These are phyloP conservation scores for Smithornis capensis DNA, from an alignment of 2,113 vertebrate genomes.

Conservation along the genomic window DNA sequence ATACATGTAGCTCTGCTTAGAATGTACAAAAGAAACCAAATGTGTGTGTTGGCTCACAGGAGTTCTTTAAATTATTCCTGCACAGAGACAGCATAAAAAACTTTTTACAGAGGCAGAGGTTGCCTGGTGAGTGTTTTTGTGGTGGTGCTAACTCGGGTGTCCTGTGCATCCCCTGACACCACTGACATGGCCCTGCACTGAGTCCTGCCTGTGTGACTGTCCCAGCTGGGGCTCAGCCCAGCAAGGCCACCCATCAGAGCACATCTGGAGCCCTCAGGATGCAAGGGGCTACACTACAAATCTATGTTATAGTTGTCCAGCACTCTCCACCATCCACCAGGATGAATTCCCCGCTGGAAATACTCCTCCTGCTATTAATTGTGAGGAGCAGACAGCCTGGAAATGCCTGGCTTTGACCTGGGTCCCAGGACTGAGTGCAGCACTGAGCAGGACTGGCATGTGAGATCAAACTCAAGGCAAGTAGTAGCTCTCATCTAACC, in stretches of 20 bases:
- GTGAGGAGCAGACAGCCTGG: neutral
- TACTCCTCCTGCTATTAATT: neutral
- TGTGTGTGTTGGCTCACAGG: neutral
- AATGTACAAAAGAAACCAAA: neutral
- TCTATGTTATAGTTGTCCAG: neutral
- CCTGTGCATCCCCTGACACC: neutral
- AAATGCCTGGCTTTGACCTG: accelerated
- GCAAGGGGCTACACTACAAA: neutral
- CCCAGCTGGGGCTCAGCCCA: accelerated
- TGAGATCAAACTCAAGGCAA: neutral
- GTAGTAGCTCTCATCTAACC: neutral
- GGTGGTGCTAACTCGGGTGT: neutral
- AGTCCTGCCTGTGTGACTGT: neutral
- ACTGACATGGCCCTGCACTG: neutral
- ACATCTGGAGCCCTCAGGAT: neutral
- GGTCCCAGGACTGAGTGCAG: neutral
- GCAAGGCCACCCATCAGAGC: accelerated
- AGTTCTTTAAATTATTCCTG: neutral
- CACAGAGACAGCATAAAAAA: neutral
- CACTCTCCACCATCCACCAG: accelerated
- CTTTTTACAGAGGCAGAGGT: neutral
- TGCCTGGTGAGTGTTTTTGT: neutral
- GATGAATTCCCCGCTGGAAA: neutral
- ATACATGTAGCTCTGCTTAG: neutral
- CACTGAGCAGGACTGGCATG: neutral